These are phyloP conservation scores for Minunthozetes semirufus DNA, from an alignment of 2,888 invertebrate species.

Conservation along the genomic window DNA sequence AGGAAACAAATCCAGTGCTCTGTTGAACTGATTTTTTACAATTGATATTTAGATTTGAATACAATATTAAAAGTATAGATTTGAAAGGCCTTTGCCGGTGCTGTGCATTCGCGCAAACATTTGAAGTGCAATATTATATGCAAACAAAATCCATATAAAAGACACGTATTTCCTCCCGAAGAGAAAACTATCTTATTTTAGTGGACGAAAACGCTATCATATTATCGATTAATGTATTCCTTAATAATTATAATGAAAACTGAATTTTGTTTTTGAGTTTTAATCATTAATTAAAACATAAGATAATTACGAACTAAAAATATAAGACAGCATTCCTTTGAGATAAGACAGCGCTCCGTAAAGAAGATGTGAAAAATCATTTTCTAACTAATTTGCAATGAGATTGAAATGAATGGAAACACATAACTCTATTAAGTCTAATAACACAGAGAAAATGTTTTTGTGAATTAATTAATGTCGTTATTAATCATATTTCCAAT, in stretches of 20 bases:
- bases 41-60: background rate
- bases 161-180: background rate
- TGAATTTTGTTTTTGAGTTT: background rate
- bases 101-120: conserved; percentile 29
- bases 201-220: background rate
- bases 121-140: conserved; percentile 29
- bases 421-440: background rate
- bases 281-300: background rate
- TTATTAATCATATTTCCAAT: conserved; percentile 3
- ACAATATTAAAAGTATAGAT: background rate
- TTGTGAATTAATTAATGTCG: background rate
- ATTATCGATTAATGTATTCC: background rate
- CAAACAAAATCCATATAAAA: background rate
- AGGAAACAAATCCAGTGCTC: background rate
- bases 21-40: conserved; percentile 17
- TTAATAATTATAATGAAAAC: too few relatives aligned
- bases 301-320: background rate
- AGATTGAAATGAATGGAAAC: background rate
- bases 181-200: background rate
- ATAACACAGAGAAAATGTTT: background rate
- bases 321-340: background rate
- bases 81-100: conserved; percentile 27
- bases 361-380: background rate
- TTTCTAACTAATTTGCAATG: background rate
- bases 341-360: background rate